Percentiles rank a stretch among this genome's conserved stretches.
Evolutionary conservation across 2,888 invertebrate species (phyloP).

Genomic region (Halictus quadricinctus): DNA sequence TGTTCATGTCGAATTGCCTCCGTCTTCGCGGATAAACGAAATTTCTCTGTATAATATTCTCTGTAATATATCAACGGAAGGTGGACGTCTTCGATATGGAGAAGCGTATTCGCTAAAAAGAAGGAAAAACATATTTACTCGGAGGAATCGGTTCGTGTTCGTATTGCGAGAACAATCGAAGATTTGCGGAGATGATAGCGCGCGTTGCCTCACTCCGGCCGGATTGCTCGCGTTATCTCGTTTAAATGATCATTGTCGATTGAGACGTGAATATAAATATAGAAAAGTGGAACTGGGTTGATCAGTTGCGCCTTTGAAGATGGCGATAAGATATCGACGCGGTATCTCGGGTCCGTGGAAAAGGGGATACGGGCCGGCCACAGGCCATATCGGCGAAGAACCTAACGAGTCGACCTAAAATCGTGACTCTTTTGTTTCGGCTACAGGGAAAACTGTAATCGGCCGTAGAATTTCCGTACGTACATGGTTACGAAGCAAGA

Average conservation of each 20-base stretch:
- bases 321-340: constrained; percentile 21
- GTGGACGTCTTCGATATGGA: background rate
- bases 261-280: background rate
- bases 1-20: no score
- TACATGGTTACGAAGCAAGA: background rate
- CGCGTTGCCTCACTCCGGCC: background rate
- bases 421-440: background rate
- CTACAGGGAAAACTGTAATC: constrained; percentile 5
- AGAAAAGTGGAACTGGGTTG: constrained; percentile 9
- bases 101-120: background rate
- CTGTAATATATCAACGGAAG: no score
- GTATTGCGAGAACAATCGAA: background rate
- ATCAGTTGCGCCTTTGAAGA: constrained; percentile 3
- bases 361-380: background rate
- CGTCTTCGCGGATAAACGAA: no score
- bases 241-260: background rate
- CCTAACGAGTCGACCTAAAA: background rate
- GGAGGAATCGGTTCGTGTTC: background rate
- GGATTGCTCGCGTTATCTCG: background rate
- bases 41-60: no score
- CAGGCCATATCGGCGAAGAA: constrained; percentile 5
- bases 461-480: background rate
- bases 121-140: background rate
- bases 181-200: background rate
- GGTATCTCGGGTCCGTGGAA: constrained; percentile 5